Percentiles rank a stretch among this genome's conserved stretches.
Evolutionary conservation across 1,140 invertebrate genomes (phyloP).

Genomic region (Nephila pilipes): DNA sequence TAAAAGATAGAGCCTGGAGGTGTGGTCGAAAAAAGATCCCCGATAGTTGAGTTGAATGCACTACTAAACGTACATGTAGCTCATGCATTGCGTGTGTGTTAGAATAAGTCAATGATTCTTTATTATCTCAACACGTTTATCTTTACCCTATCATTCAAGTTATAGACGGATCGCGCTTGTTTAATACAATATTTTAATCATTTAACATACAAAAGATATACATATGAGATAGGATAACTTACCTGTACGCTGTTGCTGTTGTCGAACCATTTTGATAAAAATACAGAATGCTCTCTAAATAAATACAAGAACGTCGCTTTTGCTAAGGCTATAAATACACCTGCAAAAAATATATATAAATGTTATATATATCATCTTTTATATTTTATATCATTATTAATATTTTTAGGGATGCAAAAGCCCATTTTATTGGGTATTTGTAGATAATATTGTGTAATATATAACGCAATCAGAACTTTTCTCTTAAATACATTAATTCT

Average conservation of each 20-base stretch:
- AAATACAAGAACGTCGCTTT: conserved; percentile 62
- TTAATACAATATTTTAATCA: conserved; percentile 7
- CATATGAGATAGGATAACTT: conserved; percentile 31
- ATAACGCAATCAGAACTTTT: no score
- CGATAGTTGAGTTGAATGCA: conserved; percentile 1
- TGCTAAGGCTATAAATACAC: conserved; percentile 55
- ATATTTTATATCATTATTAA: no score
- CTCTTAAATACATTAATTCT: no score
- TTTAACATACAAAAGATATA: neutral
- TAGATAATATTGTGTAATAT: no score
- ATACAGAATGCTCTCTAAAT: conserved; percentile 9
- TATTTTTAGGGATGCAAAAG: no score
- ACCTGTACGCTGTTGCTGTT: conserved; percentile 55
- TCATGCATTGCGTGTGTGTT: neutral
- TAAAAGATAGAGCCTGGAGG: neutral
- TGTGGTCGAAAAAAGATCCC: neutral
- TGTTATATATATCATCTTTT: neutral
- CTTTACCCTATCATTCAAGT: neutral
- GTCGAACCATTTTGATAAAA: conserved; percentile 68
- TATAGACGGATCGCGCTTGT: neutral
- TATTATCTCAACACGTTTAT: neutral
- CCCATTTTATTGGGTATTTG: no score
- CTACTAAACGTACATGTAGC: neutral
- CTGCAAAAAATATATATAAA: conserved; percentile 39
- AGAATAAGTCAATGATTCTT: neutral